phyloP scores from a whole-genome alignment of 1,140 invertebrate species.

The Leptoteleia sp. region DNA sequence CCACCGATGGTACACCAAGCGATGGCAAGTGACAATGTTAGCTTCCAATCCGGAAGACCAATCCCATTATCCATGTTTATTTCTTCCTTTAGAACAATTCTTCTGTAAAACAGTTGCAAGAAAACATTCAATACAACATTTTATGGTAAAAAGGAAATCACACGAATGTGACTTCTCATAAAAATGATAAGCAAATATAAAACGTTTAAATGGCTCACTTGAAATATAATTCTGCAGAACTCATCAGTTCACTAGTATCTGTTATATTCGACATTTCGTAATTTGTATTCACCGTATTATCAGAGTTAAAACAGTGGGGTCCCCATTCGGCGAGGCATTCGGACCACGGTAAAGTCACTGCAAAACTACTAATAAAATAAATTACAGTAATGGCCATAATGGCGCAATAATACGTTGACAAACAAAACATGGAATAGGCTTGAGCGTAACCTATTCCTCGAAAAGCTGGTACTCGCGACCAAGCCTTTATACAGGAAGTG shows the following conservation, averaged over 20 bases:
- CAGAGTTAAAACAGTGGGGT: conserved; percentile 73
- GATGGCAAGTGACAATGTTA: conserved; percentile 86
- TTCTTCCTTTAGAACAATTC: conserved; percentile 84
- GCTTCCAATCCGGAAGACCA: conserved; percentile 87
- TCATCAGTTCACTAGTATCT: conserved; percentile 69
- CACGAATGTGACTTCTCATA: too few species aligned
- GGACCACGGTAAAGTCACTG: conserved; percentile 85
- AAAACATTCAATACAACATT: too few species aligned
- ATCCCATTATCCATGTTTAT: conserved; percentile 86
- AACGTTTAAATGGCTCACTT: conserved; percentile 71
- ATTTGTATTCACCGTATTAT: conserved; percentile 18
- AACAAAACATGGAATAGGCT: conserved; percentile 86
- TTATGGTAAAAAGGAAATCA: too few species aligned
- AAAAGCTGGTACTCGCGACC: conserved; percentile 80
- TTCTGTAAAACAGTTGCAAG: conserved; percentile 79
- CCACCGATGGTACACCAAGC: conserved; percentile 89
- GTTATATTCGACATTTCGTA: conserved; percentile 34
- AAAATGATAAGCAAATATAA: neutral
- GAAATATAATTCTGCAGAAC: conserved; percentile 84
- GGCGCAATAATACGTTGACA: conserved; percentile 90
- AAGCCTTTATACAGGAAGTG: conserved; percentile 87
- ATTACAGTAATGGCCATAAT: conserved; percentile 90
- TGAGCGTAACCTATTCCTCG: conserved; percentile 91
- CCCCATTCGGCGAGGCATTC: conserved; percentile 85
- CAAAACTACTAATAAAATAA: conserved; percentile 87